Base-by-base conservation (phyloP, 53 echinoderm and acorn worm genomes). In the Holothuria scabra region DNA sequence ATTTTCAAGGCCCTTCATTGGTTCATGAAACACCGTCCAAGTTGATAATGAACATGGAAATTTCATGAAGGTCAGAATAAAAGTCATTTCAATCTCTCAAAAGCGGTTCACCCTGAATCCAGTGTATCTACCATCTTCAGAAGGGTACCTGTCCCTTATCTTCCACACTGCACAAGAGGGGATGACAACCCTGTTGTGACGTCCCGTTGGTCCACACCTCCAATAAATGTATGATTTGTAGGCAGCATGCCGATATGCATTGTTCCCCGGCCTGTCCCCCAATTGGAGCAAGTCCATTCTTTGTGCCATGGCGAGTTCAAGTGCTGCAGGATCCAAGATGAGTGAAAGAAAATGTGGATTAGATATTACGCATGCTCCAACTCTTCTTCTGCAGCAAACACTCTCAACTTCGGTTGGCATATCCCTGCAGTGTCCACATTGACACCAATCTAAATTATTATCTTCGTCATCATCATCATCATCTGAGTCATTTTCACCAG, bases 181-280 rank as follows among this genome's bases (percentile, higher is more conserved):
- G 22, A 82, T 46, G 10, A 82, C 49, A 19, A 62, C 65, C 37
- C 82, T 63, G 34, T 64, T 35, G 19, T n/a, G 21, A 21, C 41
- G 25, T 13, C 49, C 46, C 18, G 35, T 60, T 28, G 22, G 37
- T 5, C 82, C 82, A 46, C 23, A 28, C 38, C 38, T 61, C 82
- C 82, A 82, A 63, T 64, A 30, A n/a, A 82, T 28, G 34, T 82
- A 82, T 16, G 37, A 38, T 19, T 65, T 82, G n/a, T 63, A 82
- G 12, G 63, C 63, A 21, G 60, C 29, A n/a, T 33, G 22, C 14
- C 82, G 37, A 44, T 63, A 82, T 11, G 34, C 60, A 1, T 49
- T 82, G 22, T 33, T 59, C 8, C 41, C 61, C 18, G 30, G 44
- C 18, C 63, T 46, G 21, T 20, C 10, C 8, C 22, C 16, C 10